phyloP scores from a whole-genome alignment of 2,113 vertebrate species.

The Microcebus murinus region DNA sequence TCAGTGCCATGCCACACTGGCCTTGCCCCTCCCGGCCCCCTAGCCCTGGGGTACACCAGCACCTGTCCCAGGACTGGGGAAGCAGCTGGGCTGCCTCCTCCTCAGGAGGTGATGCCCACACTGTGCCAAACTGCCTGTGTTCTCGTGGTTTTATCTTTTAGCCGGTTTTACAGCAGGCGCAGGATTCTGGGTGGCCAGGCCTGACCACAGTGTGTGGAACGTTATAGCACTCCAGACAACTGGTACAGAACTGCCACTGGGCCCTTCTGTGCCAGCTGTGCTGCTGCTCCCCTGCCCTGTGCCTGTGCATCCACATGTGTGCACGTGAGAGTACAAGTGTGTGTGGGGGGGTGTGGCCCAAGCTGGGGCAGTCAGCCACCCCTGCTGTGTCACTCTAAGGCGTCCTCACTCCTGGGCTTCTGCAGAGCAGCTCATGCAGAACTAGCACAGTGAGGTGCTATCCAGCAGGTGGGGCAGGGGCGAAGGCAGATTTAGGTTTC shows the following conservation, averaged over 20 bases:
- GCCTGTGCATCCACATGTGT: rapidly evolving
- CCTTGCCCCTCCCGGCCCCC: neutral
- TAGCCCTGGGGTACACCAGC: neutral
- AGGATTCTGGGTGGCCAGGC: neutral
- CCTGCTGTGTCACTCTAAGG: too few relatives aligned
- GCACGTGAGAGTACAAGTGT: too few relatives aligned
- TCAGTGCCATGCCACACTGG: neutral
- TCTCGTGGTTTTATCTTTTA: neutral
- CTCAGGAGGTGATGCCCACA: neutral
- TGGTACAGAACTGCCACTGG: neutral
- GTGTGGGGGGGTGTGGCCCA: too few relatives aligned
- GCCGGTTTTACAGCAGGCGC: rapidly evolving
- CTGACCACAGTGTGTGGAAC: too few relatives aligned
- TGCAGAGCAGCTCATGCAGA: neutral
- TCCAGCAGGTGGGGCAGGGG: neutral
- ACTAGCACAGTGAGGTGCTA: too few relatives aligned
- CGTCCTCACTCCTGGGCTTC: too few relatives aligned
- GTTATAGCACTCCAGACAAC: neutral
- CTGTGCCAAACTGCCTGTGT: neutral
- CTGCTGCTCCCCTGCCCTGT: too few relatives aligned
- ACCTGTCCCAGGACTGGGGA: neutral
- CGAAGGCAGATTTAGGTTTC: neutral
- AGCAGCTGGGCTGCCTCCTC: neutral
- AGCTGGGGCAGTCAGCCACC: too few relatives aligned
- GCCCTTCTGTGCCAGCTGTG: rapidly evolving